These are phyloP conservation scores for Zaprionus lineosus DNA, from an alignment of 2,888 invertebrate genomes.

Conservation along the genomic window DNA sequence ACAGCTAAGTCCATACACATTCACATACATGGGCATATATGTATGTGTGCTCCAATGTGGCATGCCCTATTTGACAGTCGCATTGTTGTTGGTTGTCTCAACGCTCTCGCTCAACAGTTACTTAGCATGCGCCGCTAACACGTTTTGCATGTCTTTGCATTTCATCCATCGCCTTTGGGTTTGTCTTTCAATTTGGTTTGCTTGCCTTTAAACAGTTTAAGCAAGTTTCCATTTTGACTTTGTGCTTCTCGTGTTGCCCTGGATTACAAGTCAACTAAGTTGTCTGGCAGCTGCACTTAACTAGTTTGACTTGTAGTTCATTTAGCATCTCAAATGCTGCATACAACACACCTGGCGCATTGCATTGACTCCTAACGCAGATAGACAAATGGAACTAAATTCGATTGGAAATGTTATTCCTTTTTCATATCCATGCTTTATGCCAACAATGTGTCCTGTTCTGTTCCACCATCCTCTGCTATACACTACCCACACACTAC, in stretches of 20 bases:
- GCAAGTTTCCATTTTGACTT: conserved; percentile 56
- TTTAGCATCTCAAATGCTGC: conserved; percentile 61
- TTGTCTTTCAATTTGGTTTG: conserved; percentile 57
- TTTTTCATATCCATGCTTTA: conserved; percentile 28
- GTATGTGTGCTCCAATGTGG: conserved; percentile 32
- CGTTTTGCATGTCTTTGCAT: conserved; percentile 37
- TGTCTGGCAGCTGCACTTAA: conserved; percentile 60
- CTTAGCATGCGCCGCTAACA: conserved; percentile 39
- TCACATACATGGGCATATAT: conserved; percentile 1
- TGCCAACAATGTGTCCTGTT: conserved; percentile 8
- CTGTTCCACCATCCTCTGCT: too few species aligned
- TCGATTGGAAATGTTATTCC: conserved; percentile 47
- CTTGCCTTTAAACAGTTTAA: conserved; percentile 64
- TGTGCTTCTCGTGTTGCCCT: conserved; percentile 20
- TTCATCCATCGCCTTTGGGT: conserved; percentile 39
- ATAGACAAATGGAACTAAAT: conserved; percentile 35
- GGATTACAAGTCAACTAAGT: conserved; percentile 41
- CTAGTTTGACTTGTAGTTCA: conserved; percentile 70
- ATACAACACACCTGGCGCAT: conserved; percentile 44
- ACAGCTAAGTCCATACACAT: not conserved
- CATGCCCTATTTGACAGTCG: conserved; percentile 55
- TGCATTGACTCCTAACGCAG: not conserved
- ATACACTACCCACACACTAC: too few species aligned
- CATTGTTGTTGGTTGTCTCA: conserved; percentile 29
- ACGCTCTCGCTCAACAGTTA: conserved; percentile 26